Conservation (phyloP, 1,140 invertebrate species). For the Euwallacea similis region DNA sequence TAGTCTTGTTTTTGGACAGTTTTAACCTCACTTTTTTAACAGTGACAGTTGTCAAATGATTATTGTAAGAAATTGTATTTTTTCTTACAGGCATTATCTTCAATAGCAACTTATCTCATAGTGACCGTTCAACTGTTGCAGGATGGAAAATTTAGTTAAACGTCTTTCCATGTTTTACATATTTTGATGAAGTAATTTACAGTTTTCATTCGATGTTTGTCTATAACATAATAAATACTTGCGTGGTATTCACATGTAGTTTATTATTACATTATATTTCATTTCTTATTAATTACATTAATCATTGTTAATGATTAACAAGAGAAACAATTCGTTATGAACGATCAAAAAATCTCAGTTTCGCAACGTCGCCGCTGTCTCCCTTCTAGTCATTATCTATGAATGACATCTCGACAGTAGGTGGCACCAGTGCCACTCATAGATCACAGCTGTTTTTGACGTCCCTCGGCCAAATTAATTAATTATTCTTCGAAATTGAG, state of each 20-base stretch:
- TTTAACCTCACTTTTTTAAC: too few relatives aligned
- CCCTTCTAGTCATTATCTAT: not conserved
- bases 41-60: too few relatives aligned
- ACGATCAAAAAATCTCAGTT: not conserved
- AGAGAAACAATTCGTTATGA: not conserved
- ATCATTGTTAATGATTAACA: not conserved
- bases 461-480: not conserved
- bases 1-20: too few relatives aligned
- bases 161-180: not conserved
- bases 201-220: not conserved
- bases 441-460: constrained; percentile 9
- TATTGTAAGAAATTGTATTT: not conserved
- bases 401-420: too few relatives aligned
- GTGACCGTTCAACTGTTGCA: constrained; percentile 40
- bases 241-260: not conserved
- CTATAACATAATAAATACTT: too few relatives aligned
- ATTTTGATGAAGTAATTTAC: not conserved
- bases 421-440: too few relatives aligned
- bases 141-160: constrained; percentile 11
- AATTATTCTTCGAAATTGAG: not conserved
- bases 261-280: not conserved
- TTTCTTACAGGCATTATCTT: constrained; percentile 42
- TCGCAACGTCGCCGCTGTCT: not conserved
- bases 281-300: not conserved
- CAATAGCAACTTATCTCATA: constrained; percentile 42